Evolutionary conservation across 2,113 vertebrate species (phyloP).

Genomic region (Rhadina sibilatrix): DNA sequence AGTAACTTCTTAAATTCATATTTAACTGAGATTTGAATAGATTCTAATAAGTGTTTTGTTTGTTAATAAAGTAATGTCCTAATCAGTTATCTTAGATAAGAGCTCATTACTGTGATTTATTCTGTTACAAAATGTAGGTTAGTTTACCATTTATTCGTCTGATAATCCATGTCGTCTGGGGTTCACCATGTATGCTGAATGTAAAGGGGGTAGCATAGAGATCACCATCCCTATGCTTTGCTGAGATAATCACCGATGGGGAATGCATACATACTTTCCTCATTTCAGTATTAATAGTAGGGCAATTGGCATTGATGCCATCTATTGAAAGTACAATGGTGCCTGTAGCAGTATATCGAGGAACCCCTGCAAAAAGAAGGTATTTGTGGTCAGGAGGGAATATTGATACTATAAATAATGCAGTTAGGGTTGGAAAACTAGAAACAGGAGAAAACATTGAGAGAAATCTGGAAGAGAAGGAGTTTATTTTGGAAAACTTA

Average conservation of each 20-base stretch:
- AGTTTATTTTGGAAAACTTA: not conserved
- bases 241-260: conserved; percentile 75
- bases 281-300: conserved; percentile 70
- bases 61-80: not conserved
- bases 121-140: not conserved
- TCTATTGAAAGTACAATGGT: conserved; percentile 81
- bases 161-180: conserved; percentile 77
- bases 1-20: not conserved
- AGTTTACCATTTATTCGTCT: conserved; percentile 79
- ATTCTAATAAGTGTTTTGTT: not conserved
- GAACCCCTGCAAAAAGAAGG: conserved; percentile 73
- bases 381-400: not conserved
- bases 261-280: conserved; percentile 72
- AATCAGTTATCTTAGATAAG: not conserved
- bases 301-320: conserved; percentile 83
- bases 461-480: not conserved
- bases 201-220: conserved; percentile 79
- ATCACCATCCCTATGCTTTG: conserved; percentile 26
- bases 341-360: conserved; percentile 82
- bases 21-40: not conserved
- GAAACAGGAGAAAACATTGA: not conserved
- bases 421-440: not conserved
- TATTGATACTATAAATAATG: not conserved
- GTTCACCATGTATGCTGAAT: conserved; percentile 75
- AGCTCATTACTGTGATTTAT: not conserved